phyloP scores from a whole-genome alignment of 2,888 invertebrate species.

The Dynastes hyllus region DNA sequence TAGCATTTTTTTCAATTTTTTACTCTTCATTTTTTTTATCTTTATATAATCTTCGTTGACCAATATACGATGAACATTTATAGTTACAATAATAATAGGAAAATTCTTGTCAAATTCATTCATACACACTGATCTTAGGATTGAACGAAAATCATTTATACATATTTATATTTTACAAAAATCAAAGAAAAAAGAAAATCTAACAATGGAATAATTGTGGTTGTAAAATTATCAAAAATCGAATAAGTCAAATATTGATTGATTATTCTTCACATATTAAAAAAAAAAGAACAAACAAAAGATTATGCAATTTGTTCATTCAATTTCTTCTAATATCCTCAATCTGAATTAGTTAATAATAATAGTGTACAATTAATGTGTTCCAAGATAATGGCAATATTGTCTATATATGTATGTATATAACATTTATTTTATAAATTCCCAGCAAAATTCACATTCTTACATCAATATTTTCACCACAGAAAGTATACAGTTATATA shows the following conservation, averaged over 20 bases:
- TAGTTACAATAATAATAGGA: conserved; percentile 1
- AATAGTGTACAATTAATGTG: not conserved
- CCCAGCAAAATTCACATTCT: not conserved
- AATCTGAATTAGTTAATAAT: not conserved
- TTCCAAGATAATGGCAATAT: conserved; percentile 2
- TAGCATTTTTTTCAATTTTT: conserved; percentile 4
- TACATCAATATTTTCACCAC: not conserved
- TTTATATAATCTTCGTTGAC: conserved; percentile 36
- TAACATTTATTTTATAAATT: not conserved
- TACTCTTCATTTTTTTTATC: conserved; percentile 9
- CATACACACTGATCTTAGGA: conserved; percentile 1
- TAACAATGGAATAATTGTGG: too few species aligned
- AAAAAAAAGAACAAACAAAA: too few species aligned
- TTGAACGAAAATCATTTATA: conserved; percentile 10
- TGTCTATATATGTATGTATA: not conserved
- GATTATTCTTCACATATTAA: not conserved
- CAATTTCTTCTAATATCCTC: conserved; percentile 45
- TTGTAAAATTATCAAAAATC: not conserved
- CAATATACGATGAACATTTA: conserved; percentile 35
- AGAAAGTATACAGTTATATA: conserved; percentile 19
- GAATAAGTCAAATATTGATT: conserved; percentile 9
- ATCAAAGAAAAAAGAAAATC: too few species aligned
- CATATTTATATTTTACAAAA: conserved; percentile 5
- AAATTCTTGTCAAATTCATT: not conserved
- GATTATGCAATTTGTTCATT: conserved; percentile 25